A percentile compares a stretch with the other conserved stretches of the same genome.
Evolutionary conservation across 2,888 invertebrate species (phyloP).

Genomic region (Lasioglossum villosulum): DNA sequence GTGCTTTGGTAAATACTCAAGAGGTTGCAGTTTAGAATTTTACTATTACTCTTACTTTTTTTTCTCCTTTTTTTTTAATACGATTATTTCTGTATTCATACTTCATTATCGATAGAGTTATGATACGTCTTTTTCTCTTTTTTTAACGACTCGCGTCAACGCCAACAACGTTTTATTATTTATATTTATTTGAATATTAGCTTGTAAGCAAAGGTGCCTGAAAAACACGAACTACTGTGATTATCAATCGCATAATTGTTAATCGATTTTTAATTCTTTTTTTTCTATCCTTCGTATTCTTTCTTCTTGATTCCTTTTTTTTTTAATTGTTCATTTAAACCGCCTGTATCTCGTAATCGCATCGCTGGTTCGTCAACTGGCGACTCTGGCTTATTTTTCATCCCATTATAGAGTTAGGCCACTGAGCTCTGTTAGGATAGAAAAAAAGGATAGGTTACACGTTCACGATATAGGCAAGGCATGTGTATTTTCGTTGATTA

Average conservation of each 20-base stretch:
- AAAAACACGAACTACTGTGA: conserved; percentile 80
- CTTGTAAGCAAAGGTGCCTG: conserved; percentile 82
- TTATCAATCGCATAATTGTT: conserved; percentile 81
- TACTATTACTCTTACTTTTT: conserved; percentile 65
- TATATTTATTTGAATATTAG: conserved; percentile 82
- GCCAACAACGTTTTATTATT: conserved; percentile 69
- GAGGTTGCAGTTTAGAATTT: conserved; percentile 78
- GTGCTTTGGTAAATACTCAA: conserved; percentile 82
- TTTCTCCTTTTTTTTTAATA: conserved; percentile 64
- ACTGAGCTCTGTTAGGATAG: conserved; percentile 31
- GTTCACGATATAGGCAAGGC: neutral
- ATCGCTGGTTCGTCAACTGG: conserved; percentile 55
- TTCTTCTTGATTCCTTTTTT: conserved; percentile 35
- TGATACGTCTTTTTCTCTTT: conserved; percentile 38
- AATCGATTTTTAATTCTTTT: conserved; percentile 72
- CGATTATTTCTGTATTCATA: conserved; percentile 50
- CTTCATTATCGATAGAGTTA: conserved; percentile 46
- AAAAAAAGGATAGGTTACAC: conserved; percentile 1
- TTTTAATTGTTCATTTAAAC: conserved; percentile 25
- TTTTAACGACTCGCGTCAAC: conserved; percentile 55
- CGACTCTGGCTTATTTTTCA: conserved; percentile 68
- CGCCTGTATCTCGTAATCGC: conserved; percentile 29
- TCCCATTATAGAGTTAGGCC: conserved; percentile 69
- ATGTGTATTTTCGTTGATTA: neutral
- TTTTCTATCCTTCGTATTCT: conserved; percentile 51